Evolutionary conservation across 2,888 invertebrate species (phyloP), one percentile per base, ranked within the genome.

Genomic region (Chloroclysta siterata): DNA sequence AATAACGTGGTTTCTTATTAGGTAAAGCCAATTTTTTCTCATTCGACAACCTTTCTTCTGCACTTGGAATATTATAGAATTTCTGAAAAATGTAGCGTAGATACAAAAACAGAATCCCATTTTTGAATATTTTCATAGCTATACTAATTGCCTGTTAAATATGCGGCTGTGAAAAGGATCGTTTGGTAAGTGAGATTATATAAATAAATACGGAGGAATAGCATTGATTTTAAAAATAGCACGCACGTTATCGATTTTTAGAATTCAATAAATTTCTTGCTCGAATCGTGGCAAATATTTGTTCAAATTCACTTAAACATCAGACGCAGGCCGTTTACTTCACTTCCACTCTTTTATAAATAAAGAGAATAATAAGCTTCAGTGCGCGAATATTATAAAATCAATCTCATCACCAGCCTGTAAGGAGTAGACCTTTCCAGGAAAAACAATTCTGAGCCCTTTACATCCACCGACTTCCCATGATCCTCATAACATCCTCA

Each of bases 81-180:
- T 15, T 55, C 47, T 48, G 55, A 13, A 29, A 17, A 15, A 33
- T 13, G 41, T 41, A 41, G 48, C n/a, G 36, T 44, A 56, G 22
- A 48, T 48, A 39, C 47, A 51, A 48, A 63, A 46, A 52, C 36
- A 50, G 14, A 47, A 53, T 7, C 36, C 48, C 8, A 60, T 60
- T 64, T 53, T 53, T 14, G 52, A 63, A 69, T 63, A 65, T 59
- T 55, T 59, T 55, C 56, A 53, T 58, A 14, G 54, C 39, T 53
- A 48, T 53, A 48, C 63, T 65, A 63, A 66, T 65, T 62, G 65
- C 41, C 56, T 66, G 66, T 62, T 46, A 65, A 63, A 65, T 52
- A 65, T 48, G 54, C 53, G 62, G 62, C 33, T 46, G 29, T 58
- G 54, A 41, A 56, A 60, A 60, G 39, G 54, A 55, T 68, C 62